Evolutionary conservation across 2,888 invertebrate species (phyloP).

Genomic region (Volucella inflata): DNA sequence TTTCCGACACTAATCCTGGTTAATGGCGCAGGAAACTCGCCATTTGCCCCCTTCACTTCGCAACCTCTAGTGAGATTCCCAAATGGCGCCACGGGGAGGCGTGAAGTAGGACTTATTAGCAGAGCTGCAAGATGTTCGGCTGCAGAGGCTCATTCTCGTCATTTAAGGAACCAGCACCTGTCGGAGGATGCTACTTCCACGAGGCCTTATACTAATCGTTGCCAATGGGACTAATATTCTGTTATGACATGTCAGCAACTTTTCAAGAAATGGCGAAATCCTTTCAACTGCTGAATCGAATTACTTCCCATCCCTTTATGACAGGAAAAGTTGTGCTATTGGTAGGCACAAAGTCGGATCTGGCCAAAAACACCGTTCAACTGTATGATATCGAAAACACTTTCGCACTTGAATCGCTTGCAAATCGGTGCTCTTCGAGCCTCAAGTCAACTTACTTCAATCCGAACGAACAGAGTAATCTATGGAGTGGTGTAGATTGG

Average conservation of each 20-base stretch:
- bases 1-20: too few relatives aligned
- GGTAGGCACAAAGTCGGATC: constrained; percentile 79
- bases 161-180: too few relatives aligned
- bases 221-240: constrained; percentile 80
- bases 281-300: constrained; percentile 78
- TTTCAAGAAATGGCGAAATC: constrained; percentile 75
- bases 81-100: too few relatives aligned
- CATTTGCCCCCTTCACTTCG: too few relatives aligned
- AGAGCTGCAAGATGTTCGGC: too few relatives aligned
- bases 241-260: constrained; percentile 79
- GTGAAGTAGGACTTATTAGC: too few relatives aligned
- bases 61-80: too few relatives aligned
- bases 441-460: constrained; percentile 66
- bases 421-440: constrained; percentile 77
- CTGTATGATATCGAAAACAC: constrained; percentile 81
- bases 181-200: too few relatives aligned
- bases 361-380: constrained; percentile 78
- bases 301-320: constrained; percentile 78
- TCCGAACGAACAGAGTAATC: constrained; percentile 3
- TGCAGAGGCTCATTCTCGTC: too few relatives aligned
- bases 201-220: too few relatives aligned
- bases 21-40: too few relatives aligned
- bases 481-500: constrained; percentile 64
- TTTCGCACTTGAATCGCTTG: constrained; percentile 79
- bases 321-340: constrained; percentile 81